Conservation (phyloP, 1,140 invertebrate genomes). For the Proales similis region DNA sequence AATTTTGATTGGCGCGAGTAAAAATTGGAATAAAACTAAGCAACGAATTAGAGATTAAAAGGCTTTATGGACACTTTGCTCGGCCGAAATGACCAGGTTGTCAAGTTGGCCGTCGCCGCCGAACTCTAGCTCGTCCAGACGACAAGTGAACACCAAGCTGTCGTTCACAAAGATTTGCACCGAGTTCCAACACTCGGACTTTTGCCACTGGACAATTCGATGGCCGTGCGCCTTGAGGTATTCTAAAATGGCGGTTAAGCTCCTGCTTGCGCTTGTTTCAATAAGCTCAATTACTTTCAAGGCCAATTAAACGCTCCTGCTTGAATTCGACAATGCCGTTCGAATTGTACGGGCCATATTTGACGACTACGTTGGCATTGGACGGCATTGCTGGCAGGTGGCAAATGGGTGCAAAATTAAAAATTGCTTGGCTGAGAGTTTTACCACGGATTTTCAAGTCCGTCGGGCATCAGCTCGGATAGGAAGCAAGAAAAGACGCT, state of each 20-base stretch:
- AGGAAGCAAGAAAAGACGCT: background rate
- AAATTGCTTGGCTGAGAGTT: background rate
- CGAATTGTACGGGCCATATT: slow-evolving; percentile 33
- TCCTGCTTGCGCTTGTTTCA: background rate
- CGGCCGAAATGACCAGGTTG: slow-evolving; percentile 2
- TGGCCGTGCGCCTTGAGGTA: slow-evolving; percentile 15
- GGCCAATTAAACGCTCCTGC: slow-evolving; percentile 7
- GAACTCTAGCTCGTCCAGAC: slow-evolving; percentile 21
- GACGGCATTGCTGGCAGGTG: slow-evolving; percentile 4
- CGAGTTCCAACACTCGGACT: slow-evolving; percentile 24
- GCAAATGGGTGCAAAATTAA: background rate
- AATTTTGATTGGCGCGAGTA: no score
- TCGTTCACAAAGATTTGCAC: slow-evolving; percentile 34
- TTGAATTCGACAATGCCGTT: slow-evolving; percentile 29
- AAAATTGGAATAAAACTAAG: no score
- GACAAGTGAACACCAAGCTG: slow-evolving; percentile 11
- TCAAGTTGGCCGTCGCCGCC: slow-evolving; percentile 32
- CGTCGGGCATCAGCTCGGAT: background rate
- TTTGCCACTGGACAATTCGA: slow-evolving; percentile 7
- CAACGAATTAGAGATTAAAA: background rate
- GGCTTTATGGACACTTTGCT: slow-evolving; percentile 6
- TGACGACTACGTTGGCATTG: slow-evolving; percentile 33
- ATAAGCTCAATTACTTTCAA: slow-evolving; percentile 16
- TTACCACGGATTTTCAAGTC: slow-evolving; percentile 2
- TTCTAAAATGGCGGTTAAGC: slow-evolving; percentile 5